Base-by-base conservation (phyloP, 2,888 invertebrate genomes). In the Amblyjoppa proteus region DNA sequence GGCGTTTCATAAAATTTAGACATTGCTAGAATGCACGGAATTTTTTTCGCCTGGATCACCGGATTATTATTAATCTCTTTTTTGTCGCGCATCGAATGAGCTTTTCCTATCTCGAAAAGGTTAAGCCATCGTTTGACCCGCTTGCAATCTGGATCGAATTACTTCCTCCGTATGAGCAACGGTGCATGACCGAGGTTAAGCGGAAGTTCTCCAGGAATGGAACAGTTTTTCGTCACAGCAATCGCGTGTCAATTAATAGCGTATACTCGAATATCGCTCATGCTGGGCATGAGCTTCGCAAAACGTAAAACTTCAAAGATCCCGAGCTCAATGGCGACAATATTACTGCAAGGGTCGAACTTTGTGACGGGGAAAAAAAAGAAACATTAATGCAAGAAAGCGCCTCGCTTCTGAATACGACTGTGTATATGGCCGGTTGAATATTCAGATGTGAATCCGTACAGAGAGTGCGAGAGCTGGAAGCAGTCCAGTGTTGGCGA, bases 391-490 rank as follows among this genome's bases (percentile, higher is more conserved):
- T 41, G 31, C 49, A 58, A 79, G 64, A 41, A 80, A 81, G 61
- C 73, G 34, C 51, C 56, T 80, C 56, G 80, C 80, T 80, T 81
- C n/a, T 20, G 64, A 58, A 76, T 76, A 56, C 20, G 86, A 88
- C 84, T 70, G 58, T 53, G 56, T 71, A 45, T 70, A 58, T 75
- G n/a, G 13, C 51, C 25, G 84, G 45, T 89, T 89, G 90, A 91
- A 91, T 91, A 91, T 91, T 91, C 91, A 90, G 84, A 58, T 58
- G 58, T 58, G 58, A 58, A 58, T 25, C 58, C 28, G 64, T 5
- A 51, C 81, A 75, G 78, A 81, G 25, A 41, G 58, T 58, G 41
- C 28, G 38, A 25, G 34, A 34, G 61, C 45, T 45, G 53, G 66
- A 51, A 38, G 51, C 58, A 61, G 78, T 49, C 68, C 73, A 20